A percentile compares a stretch with the other conserved stretches of the same genome.
These are phyloP conservation scores for Dryobotodes eremita DNA, from an alignment of 2,888 invertebrate species.

Conservation along the genomic window DNA sequence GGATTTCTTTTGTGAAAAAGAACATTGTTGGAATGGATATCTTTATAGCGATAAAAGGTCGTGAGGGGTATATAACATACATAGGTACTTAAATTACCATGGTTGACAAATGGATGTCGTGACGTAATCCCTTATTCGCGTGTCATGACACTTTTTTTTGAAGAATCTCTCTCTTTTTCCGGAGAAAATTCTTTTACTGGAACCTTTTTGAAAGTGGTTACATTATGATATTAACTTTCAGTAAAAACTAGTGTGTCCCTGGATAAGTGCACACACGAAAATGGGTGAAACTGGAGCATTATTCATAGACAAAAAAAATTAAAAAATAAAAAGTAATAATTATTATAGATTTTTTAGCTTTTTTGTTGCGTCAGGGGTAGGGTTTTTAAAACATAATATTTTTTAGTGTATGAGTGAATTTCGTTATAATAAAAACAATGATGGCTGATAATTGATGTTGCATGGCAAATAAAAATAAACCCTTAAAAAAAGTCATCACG, in stretches of 20 bases:
- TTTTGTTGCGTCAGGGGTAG: too few species aligned
- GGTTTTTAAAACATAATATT: too few species aligned
- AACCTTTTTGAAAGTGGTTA: background rate
- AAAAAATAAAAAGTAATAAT: too few species aligned
- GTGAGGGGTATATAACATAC: constrained; percentile 16
- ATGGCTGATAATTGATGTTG: too few species aligned
- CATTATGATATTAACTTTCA: background rate
- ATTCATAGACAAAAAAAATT: too few species aligned
- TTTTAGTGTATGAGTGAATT: too few species aligned
- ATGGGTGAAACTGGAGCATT: too few species aligned
- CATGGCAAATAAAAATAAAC: too few species aligned
- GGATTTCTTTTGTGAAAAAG: constrained; percentile 9
- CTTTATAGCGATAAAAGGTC: constrained; percentile 27
- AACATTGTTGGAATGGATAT: background rate
- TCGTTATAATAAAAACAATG: too few species aligned
- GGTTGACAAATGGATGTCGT: constrained; percentile 45
- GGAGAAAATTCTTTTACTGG: background rate
- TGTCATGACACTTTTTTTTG: constrained; percentile 19
- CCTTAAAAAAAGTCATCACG: too few species aligned
- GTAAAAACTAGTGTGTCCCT: background rate
- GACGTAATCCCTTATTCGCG: constrained; percentile 33
- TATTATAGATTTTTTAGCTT: too few species aligned
- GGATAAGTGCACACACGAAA: too few species aligned
- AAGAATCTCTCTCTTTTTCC: background rate
- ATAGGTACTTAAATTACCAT: constrained; percentile 35